Conservation (phyloP, 1,140 invertebrate species). For the Fragariocoptes setiger region DNA sequence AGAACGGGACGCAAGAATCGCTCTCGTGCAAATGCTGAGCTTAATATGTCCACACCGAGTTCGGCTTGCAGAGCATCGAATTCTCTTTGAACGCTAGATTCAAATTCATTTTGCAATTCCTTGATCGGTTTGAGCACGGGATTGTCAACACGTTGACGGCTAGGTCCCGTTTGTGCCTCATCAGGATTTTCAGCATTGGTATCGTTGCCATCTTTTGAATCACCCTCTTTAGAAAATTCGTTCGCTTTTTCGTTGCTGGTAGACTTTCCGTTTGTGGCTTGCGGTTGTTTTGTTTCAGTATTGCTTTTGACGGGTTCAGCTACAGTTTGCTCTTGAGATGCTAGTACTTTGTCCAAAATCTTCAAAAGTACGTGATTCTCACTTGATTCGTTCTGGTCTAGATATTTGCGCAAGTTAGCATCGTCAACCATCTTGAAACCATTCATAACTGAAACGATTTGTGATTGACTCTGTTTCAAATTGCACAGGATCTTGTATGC, state of each 20-base stretch:
- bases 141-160: neutral
- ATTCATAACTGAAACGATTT: neutral
- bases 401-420: neutral
- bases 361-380: neutral
- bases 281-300: neutral
- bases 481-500: neutral
- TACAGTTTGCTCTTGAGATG: neutral
- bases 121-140: neutral
- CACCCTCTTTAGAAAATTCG: neutral
- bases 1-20: slow-evolving; percentile 21
- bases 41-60: slow-evolving; percentile 5
- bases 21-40: slow-evolving; percentile 8
- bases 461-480: neutral
- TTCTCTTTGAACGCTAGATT: neutral
- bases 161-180: neutral
- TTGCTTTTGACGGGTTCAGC: neutral
- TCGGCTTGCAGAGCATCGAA: neutral
- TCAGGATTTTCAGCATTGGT: neutral
- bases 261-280: neutral
- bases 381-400: neutral
- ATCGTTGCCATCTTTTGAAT: neutral
- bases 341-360: neutral
- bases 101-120: neutral
- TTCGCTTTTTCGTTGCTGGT: neutral
- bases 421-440: neutral